phyloP scores from a whole-genome alignment of 1,140 invertebrate species.

The Penaeus chinensis region DNA sequence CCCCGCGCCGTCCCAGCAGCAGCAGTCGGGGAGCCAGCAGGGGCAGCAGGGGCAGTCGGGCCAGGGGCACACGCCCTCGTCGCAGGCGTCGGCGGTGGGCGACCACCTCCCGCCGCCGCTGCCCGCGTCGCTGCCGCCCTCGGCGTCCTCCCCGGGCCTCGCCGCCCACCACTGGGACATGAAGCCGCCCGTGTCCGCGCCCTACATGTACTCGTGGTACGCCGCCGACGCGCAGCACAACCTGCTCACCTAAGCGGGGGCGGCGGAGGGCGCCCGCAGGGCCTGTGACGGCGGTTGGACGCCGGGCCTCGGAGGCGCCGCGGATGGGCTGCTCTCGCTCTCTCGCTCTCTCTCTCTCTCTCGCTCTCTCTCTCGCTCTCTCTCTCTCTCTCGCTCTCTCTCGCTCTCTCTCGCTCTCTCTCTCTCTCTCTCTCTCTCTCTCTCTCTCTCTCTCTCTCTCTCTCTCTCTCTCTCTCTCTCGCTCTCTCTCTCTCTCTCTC shows the following conservation, averaged over 20 bases:
- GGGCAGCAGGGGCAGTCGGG: conserved; percentile 13
- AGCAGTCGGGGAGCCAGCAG: not conserved
- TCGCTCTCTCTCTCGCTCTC: not conserved
- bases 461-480: not conserved
- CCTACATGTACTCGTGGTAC: conserved; percentile 83
- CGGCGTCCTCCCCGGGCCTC: conserved; percentile 72
- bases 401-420: too few species aligned
- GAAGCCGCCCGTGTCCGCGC: conserved; percentile 72
- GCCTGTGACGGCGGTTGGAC: not conserved
- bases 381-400: too few species aligned
- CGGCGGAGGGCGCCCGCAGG: conserved; percentile 5
- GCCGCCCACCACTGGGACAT: conserved; percentile 76
- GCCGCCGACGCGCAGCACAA: conserved; percentile 77
- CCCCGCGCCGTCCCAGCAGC: conserved; percentile 27
- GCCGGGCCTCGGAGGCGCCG: not conserved
- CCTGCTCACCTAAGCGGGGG: conserved; percentile 75
- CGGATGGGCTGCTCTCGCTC: not conserved
- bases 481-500: too few species aligned
- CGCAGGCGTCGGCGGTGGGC: conserved; percentile 18
- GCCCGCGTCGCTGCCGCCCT: conserved; percentile 74
- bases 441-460: not conserved
- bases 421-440: too few species aligned
- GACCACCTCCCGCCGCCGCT: conserved; percentile 35
- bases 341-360: not conserved
- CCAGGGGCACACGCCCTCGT: conserved; percentile 31